These are phyloP conservation scores for Sacculina carcini DNA, from an alignment of 2,888 invertebrate species.

Conservation along the genomic window DNA sequence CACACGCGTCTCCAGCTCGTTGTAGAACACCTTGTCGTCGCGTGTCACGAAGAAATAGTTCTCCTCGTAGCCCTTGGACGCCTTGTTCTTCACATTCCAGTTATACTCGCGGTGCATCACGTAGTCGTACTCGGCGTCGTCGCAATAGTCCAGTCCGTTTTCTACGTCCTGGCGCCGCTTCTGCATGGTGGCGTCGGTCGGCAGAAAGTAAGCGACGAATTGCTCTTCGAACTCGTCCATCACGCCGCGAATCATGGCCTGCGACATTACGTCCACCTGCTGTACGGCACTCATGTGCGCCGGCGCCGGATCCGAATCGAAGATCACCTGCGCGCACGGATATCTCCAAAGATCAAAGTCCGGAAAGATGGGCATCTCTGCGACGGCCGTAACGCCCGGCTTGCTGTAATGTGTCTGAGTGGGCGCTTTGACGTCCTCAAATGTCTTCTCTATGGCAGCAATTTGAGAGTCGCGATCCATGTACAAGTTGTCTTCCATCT, in stretches of 20 bases:
- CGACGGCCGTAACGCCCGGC: constrained; percentile 72
- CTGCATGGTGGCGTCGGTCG: constrained; percentile 66
- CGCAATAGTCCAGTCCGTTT: constrained; percentile 48
- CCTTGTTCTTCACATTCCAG: constrained; percentile 97
- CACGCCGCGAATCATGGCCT: constrained; percentile 97
- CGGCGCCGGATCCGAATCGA: constrained; percentile 93
- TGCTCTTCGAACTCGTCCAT: constrained; percentile 98
- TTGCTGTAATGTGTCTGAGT: constrained; percentile 88
- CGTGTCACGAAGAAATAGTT: constrained; percentile 87
- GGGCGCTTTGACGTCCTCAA: constrained; percentile 57
- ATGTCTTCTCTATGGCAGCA: constrained; percentile 88
- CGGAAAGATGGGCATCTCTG: constrained; percentile 64
- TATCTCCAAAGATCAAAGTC: constrained; percentile 95
- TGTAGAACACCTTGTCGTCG: constrained; percentile 71
- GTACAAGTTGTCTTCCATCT: constrained; percentile 67
- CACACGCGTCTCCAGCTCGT: constrained; percentile 80
- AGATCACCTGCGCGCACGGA: constrained; percentile 86
- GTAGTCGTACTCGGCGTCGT: constrained; percentile 82
- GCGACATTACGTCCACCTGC: constrained; percentile 90
- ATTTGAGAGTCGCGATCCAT: constrained; percentile 93
- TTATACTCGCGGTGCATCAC: constrained; percentile 94
- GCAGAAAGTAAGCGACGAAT: constrained; percentile 94
- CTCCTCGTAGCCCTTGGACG: constrained; percentile 81
- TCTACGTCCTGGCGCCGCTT: constrained; percentile 61
- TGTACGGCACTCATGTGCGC: constrained; percentile 56